Evolutionary conservation across 2,888 invertebrate genomes (phyloP).

Genomic region (Drosophila tripunctata): DNA sequence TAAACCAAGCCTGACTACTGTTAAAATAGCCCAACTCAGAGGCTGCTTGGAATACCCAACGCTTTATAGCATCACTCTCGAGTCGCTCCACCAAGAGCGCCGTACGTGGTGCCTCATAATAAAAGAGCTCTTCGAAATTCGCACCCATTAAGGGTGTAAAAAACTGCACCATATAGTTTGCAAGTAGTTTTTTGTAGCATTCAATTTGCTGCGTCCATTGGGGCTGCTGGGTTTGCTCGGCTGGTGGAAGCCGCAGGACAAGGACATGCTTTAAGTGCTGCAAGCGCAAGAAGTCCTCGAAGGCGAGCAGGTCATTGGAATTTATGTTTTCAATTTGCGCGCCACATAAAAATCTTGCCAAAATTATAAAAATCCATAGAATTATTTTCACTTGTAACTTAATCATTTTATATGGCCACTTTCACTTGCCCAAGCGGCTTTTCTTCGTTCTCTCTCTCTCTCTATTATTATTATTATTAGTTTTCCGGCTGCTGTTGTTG

Average conservation of each 20-base stretch:
- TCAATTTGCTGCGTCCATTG: conserved; percentile 33
- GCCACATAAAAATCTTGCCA: conserved; percentile 53
- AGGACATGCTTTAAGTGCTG: conserved; percentile 77
- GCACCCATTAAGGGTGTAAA: conserved; percentile 35
- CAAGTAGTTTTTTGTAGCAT: conserved; percentile 52
- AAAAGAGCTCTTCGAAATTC: conserved; percentile 63
- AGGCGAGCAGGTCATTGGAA: conserved; percentile 70
- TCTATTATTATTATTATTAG: not conserved
- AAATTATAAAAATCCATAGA: conserved; percentile 71
- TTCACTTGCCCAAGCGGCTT: conserved; percentile 38
- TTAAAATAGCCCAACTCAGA: conserved; percentile 69
- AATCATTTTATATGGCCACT: conserved; percentile 72
- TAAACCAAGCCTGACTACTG: conserved; percentile 75
- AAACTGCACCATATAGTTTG: conserved; percentile 70
- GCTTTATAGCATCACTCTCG: conserved; percentile 25
- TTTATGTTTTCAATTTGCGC: conserved; percentile 76
- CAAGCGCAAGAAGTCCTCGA: conserved; percentile 75
- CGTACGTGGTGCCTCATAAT: conserved; percentile 58
- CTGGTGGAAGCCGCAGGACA: conserved; percentile 45
- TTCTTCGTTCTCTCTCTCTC: too few species aligned
- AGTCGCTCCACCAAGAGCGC: conserved; percentile 67
- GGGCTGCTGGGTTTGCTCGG: conserved; percentile 7
- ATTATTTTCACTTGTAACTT: conserved; percentile 73
- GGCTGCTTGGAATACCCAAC: conserved; percentile 49
- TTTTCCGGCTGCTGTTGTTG: not conserved